phyloP scores from a whole-genome alignment of 1,140 invertebrate genomes.

The Plutomurus gul region DNA sequence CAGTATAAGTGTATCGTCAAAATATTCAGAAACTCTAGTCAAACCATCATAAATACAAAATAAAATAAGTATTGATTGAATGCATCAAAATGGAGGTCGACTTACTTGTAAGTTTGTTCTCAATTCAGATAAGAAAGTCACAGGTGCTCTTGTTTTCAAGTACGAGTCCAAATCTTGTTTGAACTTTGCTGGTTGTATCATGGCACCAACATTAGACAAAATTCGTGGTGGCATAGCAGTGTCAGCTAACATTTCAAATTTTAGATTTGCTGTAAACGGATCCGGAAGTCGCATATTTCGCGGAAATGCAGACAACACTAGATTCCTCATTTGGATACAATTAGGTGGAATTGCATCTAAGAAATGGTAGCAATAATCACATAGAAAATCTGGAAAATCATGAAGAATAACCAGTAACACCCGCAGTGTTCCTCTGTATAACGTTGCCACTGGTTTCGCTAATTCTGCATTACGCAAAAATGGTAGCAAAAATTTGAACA shows the following conservation, averaged over 20 bases:
- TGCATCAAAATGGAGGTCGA: background rate
- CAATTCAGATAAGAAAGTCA: constrained; percentile 92
- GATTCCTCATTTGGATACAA: constrained; percentile 94
- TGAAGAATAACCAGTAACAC: constrained; percentile 95
- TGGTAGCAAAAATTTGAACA: constrained; percentile 95
- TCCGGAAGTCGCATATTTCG: constrained; percentile 96
- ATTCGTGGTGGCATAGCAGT: constrained; percentile 80
- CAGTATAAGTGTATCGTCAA: constrained; percentile 21
- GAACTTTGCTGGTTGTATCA: constrained; percentile 84
- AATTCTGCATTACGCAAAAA: constrained; percentile 96
- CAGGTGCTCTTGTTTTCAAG: constrained; percentile 89
- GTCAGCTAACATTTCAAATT: constrained; percentile 88
- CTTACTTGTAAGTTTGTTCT: constrained; percentile 81
- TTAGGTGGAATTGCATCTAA: constrained; percentile 99
- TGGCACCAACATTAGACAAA: constrained; percentile 82
- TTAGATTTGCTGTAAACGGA: constrained; percentile 96
- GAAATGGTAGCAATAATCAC: constrained; percentile 99
- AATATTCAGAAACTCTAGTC: constrained; percentile 41
- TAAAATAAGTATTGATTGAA: background rate
- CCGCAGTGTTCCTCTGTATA: constrained; percentile 95
- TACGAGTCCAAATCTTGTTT: constrained; percentile 97
- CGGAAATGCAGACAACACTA: constrained; percentile 96
- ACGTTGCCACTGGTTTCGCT: constrained; percentile 84
- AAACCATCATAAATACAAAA: constrained; percentile 18
- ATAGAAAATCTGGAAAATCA: constrained; percentile 98